These are phyloP conservation scores for Gopherus flavomarginatus DNA, from an alignment of 2,113 vertebrate genomes.

Conservation along the genomic window DNA sequence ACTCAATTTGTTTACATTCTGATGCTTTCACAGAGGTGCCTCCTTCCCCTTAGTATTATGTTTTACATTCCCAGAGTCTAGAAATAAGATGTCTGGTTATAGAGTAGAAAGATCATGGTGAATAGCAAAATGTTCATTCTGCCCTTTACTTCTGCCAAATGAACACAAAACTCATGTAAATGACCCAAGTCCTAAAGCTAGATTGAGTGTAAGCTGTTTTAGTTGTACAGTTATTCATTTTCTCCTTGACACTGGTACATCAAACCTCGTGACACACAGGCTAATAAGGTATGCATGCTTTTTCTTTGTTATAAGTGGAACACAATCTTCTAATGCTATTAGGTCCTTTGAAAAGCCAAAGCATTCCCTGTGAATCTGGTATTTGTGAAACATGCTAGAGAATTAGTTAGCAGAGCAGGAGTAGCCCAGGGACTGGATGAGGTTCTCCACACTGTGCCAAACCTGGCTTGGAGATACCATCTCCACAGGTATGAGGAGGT, in stretches of 20 bases:
- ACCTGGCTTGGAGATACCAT: background rate
- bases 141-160: background rate
- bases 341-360: slow-evolving; percentile 1
- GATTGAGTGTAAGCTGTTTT: background rate
- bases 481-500: background rate
- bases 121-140: background rate
- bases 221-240: slow-evolving; percentile 18
- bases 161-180: background rate
- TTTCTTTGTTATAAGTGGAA: slow-evolving; percentile 22
- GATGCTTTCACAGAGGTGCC: background rate
- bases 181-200: background rate
- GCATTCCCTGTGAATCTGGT: background rate
- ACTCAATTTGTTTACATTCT: background rate
- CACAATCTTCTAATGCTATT: slow-evolving; percentile 16
- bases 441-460: background rate
- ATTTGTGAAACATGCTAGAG: background rate
- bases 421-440: background rate
- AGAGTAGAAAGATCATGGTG: fast-evolving
- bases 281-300: slow-evolving; percentile 28
- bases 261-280: background rate
- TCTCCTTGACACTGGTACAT: background rate
- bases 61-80: background rate
- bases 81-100: slow-evolving; percentile 10
- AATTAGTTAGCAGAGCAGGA: background rate
- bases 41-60: background rate